Base-by-base conservation (phyloP, 2,797 vertebrate genomes). In the Etheostoma perlongum region DNA sequence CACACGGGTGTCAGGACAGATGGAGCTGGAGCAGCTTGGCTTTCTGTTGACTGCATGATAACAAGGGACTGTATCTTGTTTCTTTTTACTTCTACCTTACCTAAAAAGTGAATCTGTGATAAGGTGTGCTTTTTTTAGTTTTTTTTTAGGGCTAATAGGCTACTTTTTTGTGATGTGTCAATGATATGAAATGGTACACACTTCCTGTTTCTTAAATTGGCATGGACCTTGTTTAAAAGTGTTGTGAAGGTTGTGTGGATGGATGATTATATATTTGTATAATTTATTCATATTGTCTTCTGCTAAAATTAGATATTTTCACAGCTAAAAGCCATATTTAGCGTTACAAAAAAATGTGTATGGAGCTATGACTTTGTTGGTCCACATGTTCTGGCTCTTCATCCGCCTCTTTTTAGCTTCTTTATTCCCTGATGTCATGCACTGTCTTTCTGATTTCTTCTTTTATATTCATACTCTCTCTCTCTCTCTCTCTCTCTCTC, bases 1-100 rank as follows among this genome's bases (percentile, higher is more conserved):
- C 76, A 76, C 19, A 44, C 18, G 51, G 67, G 61, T 67, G 78
- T 72, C 84, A 74, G 25, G 49, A 33, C 59, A 55, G 58, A 69
- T 44, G 64, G 36, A 40, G 10, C 33, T 10, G 36, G 36, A 40
- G 36, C 36, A 77, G 49, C 18, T 49, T 51, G 14, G 19, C 12
- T 42, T 47, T 33, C 27, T 36, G 48, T 52, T 57, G 30, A 68
- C 33, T 44, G 54, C 47, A 54, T 59, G 49, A 53, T 27, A 21
- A 49, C 44, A 57, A 46, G 25, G 9, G 58, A 40, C 42, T 16
- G 58, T 63, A 14, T 51, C 25, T 21, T 2, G 18, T 53, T 55
- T 55, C 40, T 42, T 48, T 73, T 63, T n/a, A 23, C 19, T 11
- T 55, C 3, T 47, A 13, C 19, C 21, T 58, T 18, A 25, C 44